phyloP scores from a whole-genome alignment of 2,113 vertebrate species.

The Parus major region DNA sequence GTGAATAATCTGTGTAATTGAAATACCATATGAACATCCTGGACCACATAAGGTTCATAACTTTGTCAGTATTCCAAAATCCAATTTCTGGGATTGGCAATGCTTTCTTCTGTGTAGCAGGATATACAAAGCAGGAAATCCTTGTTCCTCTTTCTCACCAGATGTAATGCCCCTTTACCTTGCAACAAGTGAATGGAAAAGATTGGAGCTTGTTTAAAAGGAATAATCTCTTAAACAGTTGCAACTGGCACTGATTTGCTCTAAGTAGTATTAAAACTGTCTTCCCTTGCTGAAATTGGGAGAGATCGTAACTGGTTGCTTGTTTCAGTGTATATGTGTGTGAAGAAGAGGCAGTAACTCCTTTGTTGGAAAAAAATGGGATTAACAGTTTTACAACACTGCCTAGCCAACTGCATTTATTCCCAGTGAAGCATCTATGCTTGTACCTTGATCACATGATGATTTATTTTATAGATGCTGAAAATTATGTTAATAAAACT shows the following conservation, averaged over 20 bases:
- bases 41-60: neutral
- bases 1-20: constrained; percentile 19
- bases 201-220: neutral
- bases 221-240: neutral
- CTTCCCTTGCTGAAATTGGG: neutral
- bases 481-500: constrained; percentile 55
- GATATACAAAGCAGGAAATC: constrained; percentile 25
- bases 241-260: neutral
- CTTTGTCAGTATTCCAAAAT: neutral
- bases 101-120: neutral
- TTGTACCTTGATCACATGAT: constrained; percentile 38
- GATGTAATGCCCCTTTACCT: neutral
- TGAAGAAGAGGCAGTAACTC: neutral
- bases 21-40: constrained; percentile 8
- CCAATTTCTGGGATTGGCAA: neutral
- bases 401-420: neutral
- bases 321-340: neutral
- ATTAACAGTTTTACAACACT: neutral
- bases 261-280: neutral
- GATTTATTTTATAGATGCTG: constrained; percentile 45
- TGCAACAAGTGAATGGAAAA: neutral
- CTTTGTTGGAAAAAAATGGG: neutral
- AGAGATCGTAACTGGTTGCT: neutral
- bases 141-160: neutral
- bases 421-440: constrained; percentile 30